A percentile compares a stretch with the other conserved stretches of the same genome.
Evolutionary conservation across 2,888 invertebrate species (phyloP).

Genomic region (Drosophila atroscutellata): DNA sequence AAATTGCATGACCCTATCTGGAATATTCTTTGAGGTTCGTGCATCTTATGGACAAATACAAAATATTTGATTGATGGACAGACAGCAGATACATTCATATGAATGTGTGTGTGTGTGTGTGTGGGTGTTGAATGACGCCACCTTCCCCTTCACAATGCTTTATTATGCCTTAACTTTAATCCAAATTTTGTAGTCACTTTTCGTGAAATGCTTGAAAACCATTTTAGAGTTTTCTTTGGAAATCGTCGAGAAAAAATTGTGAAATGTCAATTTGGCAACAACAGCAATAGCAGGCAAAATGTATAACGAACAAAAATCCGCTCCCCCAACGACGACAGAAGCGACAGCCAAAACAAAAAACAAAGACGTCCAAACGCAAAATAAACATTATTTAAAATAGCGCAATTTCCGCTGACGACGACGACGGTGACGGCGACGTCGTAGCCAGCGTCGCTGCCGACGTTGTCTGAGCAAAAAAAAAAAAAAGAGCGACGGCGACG

Average conservation of each 20-base stretch:
- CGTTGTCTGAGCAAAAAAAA: conserved; percentile 40
- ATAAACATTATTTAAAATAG: conserved; percentile 81
- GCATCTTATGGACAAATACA: background rate
- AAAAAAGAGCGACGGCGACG: conserved; percentile 35
- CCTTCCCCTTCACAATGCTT: background rate
- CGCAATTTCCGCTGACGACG: conserved; percentile 80
- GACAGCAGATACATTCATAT: background rate
- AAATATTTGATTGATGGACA: conserved; percentile 13
- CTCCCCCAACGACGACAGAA: conserved; percentile 35
- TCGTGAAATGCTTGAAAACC: conserved; percentile 6
- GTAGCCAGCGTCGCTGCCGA: conserved; percentile 35
- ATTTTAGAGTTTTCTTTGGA: conserved; percentile 17
- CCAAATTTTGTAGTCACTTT: conserved; percentile 6
- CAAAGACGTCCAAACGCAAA: conserved; percentile 67
- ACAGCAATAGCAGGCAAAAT: conserved; percentile 52
- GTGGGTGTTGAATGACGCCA: background rate
- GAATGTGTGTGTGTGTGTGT: background rate
- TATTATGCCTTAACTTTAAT: background rate
- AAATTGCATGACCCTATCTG: background rate
- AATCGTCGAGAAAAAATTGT: conserved; percentile 57
- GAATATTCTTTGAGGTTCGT: conserved; percentile 4
- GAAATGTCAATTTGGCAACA: conserved; percentile 79
- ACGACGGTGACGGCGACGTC: conserved; percentile 26
- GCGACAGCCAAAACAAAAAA: conserved; percentile 54
- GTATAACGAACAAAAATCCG: conserved; percentile 38